A percentile compares a stretch with the other conserved stretches of the same genome.
These are phyloP conservation scores for Argyresthia albistria DNA, from an alignment of 2,888 invertebrate genomes.

Conservation along the genomic window DNA sequence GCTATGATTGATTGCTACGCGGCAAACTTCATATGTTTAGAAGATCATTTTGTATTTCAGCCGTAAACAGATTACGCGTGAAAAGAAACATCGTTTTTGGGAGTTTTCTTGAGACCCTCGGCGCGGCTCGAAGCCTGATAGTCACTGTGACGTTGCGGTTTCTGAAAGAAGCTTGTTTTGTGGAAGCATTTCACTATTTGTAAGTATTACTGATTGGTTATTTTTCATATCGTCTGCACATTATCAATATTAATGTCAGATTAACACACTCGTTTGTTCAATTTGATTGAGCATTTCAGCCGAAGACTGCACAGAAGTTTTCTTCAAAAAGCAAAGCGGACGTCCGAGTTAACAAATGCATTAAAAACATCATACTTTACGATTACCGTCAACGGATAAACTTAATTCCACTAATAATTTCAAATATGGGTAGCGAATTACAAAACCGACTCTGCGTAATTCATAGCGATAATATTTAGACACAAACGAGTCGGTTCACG, in stretches of 20 bases:
- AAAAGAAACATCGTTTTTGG: constrained; percentile 48
- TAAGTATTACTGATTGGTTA: not conserved
- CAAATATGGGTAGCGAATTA: not conserved
- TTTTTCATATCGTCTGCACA: too few species aligned
- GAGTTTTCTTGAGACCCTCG: constrained; percentile 16
- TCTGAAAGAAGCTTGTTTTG: constrained; percentile 14
- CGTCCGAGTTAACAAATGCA: not conserved
- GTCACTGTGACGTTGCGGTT: constrained; percentile 48
- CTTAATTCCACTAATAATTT: not conserved
- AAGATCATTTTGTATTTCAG: constrained; percentile 70
- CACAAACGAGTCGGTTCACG: constrained; percentile 49
- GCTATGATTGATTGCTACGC: constrained; percentile 60
- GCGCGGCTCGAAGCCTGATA: constrained; percentile 28
- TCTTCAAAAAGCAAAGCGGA: not conserved
- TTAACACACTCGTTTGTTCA: too few species aligned
- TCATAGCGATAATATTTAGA: constrained; percentile 28
- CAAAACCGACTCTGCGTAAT: constrained; percentile 19
- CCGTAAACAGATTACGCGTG: constrained; percentile 66
- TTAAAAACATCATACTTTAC: not conserved
- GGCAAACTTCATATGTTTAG: constrained; percentile 68
- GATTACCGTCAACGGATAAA: not conserved
- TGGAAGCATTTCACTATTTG: not conserved
- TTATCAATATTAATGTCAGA: too few species aligned
- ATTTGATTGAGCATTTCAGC: too few species aligned
- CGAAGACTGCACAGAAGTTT: too few species aligned